Base-by-base conservation (phyloP, 2,888 invertebrate genomes). In the Carpatolechia fugitivella region DNA sequence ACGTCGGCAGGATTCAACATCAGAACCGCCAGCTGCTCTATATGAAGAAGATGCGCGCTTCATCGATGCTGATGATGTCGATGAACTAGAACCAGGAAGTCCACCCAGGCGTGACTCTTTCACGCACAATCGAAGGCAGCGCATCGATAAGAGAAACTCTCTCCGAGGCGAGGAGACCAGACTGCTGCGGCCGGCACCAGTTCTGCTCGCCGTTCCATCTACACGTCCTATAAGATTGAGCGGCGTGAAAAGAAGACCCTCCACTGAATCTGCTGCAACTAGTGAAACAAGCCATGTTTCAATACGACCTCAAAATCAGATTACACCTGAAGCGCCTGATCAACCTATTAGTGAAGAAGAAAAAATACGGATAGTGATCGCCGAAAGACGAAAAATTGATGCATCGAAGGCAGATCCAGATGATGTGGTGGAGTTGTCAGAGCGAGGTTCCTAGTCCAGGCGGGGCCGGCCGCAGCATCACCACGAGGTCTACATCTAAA, bases 351-450 rank as follows among this genome's bases (percentile, higher is more conserved):
- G 76, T 40, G 89, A 88, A 60, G 83, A 85, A 62, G 87, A 93
- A 62, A 92, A 91, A 62, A 92, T 93, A 61, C 90, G 92, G 70
- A 91, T 92, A 73, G 92, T 92, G 54, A 92, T 92, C 65, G 91
- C 91, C 8, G 93, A 93, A 74, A 83, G 93, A 61, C 80, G 93
- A 60, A 92, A 92, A 72, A 83, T 92, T 49, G 93, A 92, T 58
- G 82, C 91, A 30, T 56, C 72, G n/a, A 74, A 77, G 58, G 78
- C 82, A 4, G 86, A 84, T 57, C 65, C 76, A 40, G 83, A 80
- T 35, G 86, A 86, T 20, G 73, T 71, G 35, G 85, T 88, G 60
- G 90, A 90, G 69, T 73, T 90, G 57, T 71, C 82, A 40, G 90
- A 89, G 68, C 78, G 82, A 59, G 84, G 82, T 57, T 89, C 90